Evolutionary conservation across 2,888 invertebrate species (phyloP).

Genomic region (Apotomis betuletana): DNA sequence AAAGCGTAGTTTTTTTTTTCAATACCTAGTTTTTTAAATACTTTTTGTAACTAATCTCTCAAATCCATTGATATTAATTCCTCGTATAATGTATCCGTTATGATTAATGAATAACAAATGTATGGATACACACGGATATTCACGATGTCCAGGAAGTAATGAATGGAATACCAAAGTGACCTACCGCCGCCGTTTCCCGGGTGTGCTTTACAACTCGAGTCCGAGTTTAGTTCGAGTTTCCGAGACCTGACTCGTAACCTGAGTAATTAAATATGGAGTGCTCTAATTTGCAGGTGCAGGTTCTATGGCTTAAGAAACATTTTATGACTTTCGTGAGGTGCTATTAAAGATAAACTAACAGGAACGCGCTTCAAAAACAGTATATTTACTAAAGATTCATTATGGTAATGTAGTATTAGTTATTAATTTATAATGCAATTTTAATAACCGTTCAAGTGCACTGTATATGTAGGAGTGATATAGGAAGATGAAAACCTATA

Average conservation of each 20-base stretch:
- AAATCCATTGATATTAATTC: conserved; percentile 7
- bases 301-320: conserved; percentile 1
- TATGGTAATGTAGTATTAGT: too few relatives aligned
- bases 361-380: too few relatives aligned
- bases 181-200: conserved; percentile 37
- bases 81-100: conserved; percentile 8
- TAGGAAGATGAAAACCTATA: too few relatives aligned
- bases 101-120: conserved; percentile 26
- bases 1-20: background rate
- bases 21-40: background rate
- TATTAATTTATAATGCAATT: too few relatives aligned
- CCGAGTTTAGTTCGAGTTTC: conserved; percentile 20
- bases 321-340: background rate
- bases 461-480: too few relatives aligned
- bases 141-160: conserved; percentile 34
- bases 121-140: conserved; percentile 17
- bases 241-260: conserved; percentile 18
- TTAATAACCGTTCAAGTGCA: too few relatives aligned
- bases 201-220: conserved; percentile 12
- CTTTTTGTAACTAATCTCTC: background rate
- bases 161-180: conserved; percentile 36
- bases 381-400: too few relatives aligned
- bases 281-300: conserved; percentile 2
- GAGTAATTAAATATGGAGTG: conserved; percentile 17
- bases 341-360: too few relatives aligned